phyloP scores from a whole-genome alignment of 1,140 invertebrate genomes.

The Mercenaria mercenaria region DNA sequence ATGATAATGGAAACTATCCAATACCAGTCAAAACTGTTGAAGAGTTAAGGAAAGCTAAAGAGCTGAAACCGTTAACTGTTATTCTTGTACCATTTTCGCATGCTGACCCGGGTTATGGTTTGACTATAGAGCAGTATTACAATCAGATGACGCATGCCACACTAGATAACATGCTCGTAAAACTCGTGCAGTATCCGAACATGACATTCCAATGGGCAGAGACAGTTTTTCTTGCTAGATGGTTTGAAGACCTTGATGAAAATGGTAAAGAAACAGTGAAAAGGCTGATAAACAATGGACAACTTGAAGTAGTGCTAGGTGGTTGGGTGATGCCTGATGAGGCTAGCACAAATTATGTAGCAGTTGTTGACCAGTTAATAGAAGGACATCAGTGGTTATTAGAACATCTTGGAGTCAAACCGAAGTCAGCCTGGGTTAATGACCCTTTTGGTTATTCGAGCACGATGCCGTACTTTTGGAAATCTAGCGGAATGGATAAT shows the following conservation, averaged over 20 bases:
- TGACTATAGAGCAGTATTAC: constrained; percentile 89
- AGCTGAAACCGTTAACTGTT: constrained; percentile 86
- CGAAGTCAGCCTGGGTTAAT: constrained; percentile 95
- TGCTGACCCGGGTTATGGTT: constrained; percentile 93
- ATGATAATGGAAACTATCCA: constrained; percentile 17
- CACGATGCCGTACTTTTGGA: constrained; percentile 94
- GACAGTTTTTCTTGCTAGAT: constrained; percentile 87
- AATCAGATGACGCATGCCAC: constrained; percentile 94
- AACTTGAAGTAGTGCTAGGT: constrained; percentile 96
- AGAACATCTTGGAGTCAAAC: constrained; percentile 90
- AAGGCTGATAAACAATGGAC: constrained; percentile 86
- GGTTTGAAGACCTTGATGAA: constrained; percentile 89
- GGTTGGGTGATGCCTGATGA: constrained; percentile 91
- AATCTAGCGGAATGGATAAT: constrained; percentile 93
- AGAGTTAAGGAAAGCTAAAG: not conserved
- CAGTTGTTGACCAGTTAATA: constrained; percentile 90
- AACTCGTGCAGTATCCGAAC: constrained; percentile 91
- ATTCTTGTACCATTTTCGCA: constrained; percentile 98
- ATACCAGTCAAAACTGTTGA: constrained; percentile 43
- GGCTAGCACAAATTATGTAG: constrained; percentile 95
- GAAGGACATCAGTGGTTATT: constrained; percentile 98
- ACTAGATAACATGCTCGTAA: constrained; percentile 94
- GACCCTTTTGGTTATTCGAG: constrained; percentile 97
- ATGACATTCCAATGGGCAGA: constrained; percentile 99
- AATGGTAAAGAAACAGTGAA: constrained; percentile 93